These are phyloP conservation scores for Mastomys natalensis DNA, from an alignment of 2,113 vertebrate genomes.

Conservation along the genomic window DNA sequence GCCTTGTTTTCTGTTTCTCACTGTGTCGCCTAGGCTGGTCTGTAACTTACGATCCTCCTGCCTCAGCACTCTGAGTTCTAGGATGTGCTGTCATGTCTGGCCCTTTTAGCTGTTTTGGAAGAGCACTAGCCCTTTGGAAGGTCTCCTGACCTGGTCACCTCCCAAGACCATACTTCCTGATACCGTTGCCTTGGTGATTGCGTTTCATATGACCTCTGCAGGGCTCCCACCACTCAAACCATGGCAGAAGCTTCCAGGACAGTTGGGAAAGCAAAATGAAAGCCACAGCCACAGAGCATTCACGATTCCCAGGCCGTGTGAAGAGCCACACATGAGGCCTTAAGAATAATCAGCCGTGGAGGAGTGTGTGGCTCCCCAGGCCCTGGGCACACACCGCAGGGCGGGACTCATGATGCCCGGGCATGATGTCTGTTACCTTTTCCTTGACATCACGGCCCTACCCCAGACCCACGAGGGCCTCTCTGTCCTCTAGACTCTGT, in stretches of 20 bases:
- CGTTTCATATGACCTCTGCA: neutral
- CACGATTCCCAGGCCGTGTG: fast-evolving
- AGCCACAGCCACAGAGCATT: neutral
- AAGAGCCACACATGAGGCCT: neutral
- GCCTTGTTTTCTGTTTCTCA: neutral
- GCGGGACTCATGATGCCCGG: too few relatives aligned
- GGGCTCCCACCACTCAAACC: too few relatives aligned
- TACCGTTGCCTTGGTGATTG: neutral
- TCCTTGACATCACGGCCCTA: neutral
- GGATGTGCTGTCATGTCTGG: neutral
- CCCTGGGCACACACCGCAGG: neutral
- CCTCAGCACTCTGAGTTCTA: neutral
- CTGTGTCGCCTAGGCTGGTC: neutral
- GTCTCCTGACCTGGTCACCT: neutral
- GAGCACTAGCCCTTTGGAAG: neutral
- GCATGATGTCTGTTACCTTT: neutral
- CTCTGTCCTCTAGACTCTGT: neutral
- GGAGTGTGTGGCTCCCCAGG: neutral
- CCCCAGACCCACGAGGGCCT: neutral
- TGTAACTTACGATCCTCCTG: neutral
- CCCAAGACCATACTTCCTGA: neutral
- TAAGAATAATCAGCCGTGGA: neutral
- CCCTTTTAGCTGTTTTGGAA: neutral
- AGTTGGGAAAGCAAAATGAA: neutral
- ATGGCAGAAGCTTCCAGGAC: neutral